A percentile compares a stretch with the other conserved stretches of the same genome.
Evolutionary conservation across 1,140 invertebrate genomes (phyloP).

Genomic region (Dinoponera quadriceps): DNA sequence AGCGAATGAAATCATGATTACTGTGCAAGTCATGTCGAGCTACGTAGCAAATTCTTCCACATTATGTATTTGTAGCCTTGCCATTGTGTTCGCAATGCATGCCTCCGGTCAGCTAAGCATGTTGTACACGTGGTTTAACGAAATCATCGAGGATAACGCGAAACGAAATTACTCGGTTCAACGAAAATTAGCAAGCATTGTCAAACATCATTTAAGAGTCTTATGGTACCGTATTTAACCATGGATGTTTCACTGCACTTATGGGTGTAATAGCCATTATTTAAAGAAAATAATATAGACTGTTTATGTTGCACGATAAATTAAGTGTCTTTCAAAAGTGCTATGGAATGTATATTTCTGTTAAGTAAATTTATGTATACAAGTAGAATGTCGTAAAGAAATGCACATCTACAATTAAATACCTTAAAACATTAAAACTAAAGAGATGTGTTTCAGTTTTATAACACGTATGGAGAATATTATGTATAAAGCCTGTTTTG

Average conservation of each 20-base stretch:
- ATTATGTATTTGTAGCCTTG: slow-evolving; percentile 66
- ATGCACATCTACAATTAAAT: neutral
- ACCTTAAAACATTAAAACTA: neutral
- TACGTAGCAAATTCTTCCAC: slow-evolving; percentile 33
- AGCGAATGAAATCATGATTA: slow-evolving; percentile 64
- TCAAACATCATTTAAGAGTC: too few species aligned
- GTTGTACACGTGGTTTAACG: slow-evolving; percentile 58
- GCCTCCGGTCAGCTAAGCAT: slow-evolving; percentile 75
- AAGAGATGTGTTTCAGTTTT: slow-evolving; percentile 67
- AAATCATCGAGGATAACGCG: neutral
- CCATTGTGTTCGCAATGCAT: slow-evolving; percentile 73
- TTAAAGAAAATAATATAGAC: too few species aligned
- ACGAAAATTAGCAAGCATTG: too few species aligned
- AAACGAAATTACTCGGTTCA: too few species aligned
- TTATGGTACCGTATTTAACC: too few species aligned
- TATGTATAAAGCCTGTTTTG: slow-evolving; percentile 69
- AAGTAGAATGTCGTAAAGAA: too few species aligned
- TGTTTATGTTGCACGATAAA: neutral
- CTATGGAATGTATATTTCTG: too few species aligned
- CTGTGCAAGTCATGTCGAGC: slow-evolving; percentile 44
- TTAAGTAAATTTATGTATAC: too few species aligned
- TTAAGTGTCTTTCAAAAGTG: too few species aligned
- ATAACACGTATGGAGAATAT: slow-evolving; percentile 67
- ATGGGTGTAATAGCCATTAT: too few species aligned
- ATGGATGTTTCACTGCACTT: too few species aligned